Conservation (phyloP, 2,797 vertebrate genomes). For the Gallirallus australis region DNA sequence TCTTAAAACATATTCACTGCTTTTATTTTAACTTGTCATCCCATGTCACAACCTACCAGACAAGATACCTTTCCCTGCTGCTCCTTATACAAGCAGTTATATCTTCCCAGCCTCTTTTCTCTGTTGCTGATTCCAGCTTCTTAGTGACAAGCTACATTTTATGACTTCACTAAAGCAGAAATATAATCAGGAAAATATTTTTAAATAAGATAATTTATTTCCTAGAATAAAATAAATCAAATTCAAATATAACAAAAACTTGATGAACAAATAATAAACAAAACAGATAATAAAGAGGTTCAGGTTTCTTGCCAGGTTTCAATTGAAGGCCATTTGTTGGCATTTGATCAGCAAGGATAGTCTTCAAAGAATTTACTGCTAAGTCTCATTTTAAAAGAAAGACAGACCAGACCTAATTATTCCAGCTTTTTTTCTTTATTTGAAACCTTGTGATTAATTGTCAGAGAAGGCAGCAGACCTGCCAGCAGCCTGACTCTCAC, state of each 20-base stretch:
- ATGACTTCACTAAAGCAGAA: background rate
- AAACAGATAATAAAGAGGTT: background rate
- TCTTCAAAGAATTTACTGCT: background rate
- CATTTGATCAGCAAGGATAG: background rate
- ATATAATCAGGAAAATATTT: background rate
- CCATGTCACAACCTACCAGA: background rate
- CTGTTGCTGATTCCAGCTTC: background rate
- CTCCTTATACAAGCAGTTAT: background rate
- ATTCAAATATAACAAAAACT: background rate
- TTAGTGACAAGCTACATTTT: background rate
- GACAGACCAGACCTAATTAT: background rate
- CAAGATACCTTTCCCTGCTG: background rate
- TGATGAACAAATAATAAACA: background rate
- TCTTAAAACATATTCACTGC: background rate
- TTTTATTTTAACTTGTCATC: background rate
- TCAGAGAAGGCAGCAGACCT: no score
- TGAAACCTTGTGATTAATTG: background rate
- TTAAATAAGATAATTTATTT: background rate
- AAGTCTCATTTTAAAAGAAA: background rate
- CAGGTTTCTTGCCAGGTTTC: background rate
- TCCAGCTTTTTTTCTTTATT: background rate
- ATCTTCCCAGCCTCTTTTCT: background rate
- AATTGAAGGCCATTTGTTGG: background rate
- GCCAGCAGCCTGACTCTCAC: no score
- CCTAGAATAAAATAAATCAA: background rate